Evolutionary conservation across 2,888 invertebrate genomes (phyloP), one percentile per base, ranked within the genome.

Genomic region (Drosophila aldrichi): DNA sequence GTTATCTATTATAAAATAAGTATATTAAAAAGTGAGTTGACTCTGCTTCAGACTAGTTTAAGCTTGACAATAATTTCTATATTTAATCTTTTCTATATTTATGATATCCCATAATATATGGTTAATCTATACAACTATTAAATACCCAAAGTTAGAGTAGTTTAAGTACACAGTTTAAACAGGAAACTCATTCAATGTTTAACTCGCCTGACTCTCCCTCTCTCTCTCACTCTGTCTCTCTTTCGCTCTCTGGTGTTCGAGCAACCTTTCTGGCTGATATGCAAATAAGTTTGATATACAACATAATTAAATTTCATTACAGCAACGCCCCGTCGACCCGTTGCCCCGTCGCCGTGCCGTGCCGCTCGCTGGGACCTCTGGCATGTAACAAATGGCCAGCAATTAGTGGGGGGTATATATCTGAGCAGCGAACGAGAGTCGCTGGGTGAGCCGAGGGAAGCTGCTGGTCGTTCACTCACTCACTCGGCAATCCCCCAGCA

Each of bases 281-380:
- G 84, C 79, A 83, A 83, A 83, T 82, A 81, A 77, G 79, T 79
- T 79, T 79, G 85, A 89, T 82, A 89, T 80, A 90, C 89, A 90
- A 86, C 88, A 90, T 89, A 89, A 90, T 89, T 89, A 90, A 90
- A 90, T 89, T 90, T 90, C 86, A 89, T 89, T 90, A 89, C 80
- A 74, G 74, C 79, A 79, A 79, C 74, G 79, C 70, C 77, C 79
- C 78, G 74, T 69, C 74, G 79, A 67, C 77, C 79, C 78, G 74
- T 69, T 65, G 64, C 72, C 69, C 79, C 78, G 69, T 69, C 69
- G 64, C 76, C 68, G 70, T 70, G 64, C 76, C 68, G 70, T 68
- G 70, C 57, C 69, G 62, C 63, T 69, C 79, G 59, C 57, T 41
- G 54, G n/a, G 44, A 54, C 55, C 72, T 74, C 59, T 72, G 73